These are phyloP conservation scores for Cavia porcellus DNA, from an alignment of 2,113 vertebrate species.

Conservation along the genomic window DNA sequence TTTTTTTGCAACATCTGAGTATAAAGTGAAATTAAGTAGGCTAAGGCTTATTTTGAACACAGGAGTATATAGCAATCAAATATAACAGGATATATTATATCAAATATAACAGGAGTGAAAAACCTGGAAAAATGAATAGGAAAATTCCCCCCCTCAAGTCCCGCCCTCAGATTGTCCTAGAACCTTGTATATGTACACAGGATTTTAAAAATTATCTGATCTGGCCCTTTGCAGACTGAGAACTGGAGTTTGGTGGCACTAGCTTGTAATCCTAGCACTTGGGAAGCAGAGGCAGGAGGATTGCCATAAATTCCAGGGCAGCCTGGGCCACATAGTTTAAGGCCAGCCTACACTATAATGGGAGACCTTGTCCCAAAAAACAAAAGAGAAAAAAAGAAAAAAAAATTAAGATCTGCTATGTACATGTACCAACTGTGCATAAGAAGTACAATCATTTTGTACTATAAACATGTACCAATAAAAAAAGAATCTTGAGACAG, in stretches of 20 bases:
- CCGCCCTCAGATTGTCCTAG: neutral
- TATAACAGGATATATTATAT: neutral
- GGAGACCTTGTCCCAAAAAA: neutral
- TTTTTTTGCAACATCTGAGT: conserved; percentile 33
- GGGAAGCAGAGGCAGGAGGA: neutral
- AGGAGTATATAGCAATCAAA: neutral
- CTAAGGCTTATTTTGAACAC: conserved; percentile 59
- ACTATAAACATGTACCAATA: neutral
- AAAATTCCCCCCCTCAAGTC: neutral
- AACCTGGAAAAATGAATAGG: neutral
- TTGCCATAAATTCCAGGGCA: neutral
- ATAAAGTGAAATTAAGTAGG: conserved; percentile 62
- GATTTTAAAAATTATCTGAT: neutral
- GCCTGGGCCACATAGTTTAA: neutral
- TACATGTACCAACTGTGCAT: neutral
- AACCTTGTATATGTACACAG: neutral
- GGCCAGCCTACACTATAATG: neutral
- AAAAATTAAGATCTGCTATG: neutral
- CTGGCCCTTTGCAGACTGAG: neutral
- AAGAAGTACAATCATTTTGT: neutral
- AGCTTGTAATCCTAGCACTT: neutral
- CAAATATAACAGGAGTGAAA: neutral
- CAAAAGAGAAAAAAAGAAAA: too few species aligned
- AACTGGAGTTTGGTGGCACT: neutral
- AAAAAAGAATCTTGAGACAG: neutral